Base-by-base conservation (phyloP, 2,797 vertebrate species). In the Heteromormyrus szaboi region DNA sequence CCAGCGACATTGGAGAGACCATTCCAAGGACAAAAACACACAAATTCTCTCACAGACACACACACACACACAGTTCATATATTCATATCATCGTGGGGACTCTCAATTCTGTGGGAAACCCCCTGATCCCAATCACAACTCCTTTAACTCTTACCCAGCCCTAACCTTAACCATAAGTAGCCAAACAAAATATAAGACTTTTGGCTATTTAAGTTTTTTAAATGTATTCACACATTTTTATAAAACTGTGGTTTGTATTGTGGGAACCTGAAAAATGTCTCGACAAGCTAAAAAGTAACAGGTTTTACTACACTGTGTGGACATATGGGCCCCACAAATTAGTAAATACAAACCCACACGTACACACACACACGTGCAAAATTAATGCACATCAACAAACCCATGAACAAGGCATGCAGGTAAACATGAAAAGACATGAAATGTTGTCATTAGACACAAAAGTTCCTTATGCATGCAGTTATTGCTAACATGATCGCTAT, bases 401-500 rank as follows among this genome's bases (percentile, higher is more conserved):
- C 7, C 17, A 22, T n/a, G 59, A 22, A 76, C n/a, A 72, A 59
- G 6, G 11, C 41, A 11, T 9, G 12, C 88, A 84, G 2, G 11
- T 51, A 88, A 25, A 89, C 12, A 19, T 53, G 25, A 41, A 41
- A 41, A 41, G 41, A 86, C 17, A 86, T 44, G 53, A 59, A 51
- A 51, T 44, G 33, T 19, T 44, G 53, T 19, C 14, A 86, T 37
- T 22, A 41, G 33, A 86, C 53, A 19, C 85, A 56, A n/a, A 56
- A 59, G 85, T 86, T 56, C 85, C 51, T 86, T 56, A 50, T n/a
- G 50, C 17, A 37, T 86, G 29, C 85, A 86, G 12, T 54, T 86
- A 44, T 59, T 86, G 29, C 33, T 9, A 8, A 54, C 25, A 54
- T 37, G 7, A 59, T 86, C 29, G 44, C 53, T 59, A 86, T 86